Base-by-base conservation (phyloP, 2,888 invertebrate genomes). In the Cerastis rubricosa region DNA sequence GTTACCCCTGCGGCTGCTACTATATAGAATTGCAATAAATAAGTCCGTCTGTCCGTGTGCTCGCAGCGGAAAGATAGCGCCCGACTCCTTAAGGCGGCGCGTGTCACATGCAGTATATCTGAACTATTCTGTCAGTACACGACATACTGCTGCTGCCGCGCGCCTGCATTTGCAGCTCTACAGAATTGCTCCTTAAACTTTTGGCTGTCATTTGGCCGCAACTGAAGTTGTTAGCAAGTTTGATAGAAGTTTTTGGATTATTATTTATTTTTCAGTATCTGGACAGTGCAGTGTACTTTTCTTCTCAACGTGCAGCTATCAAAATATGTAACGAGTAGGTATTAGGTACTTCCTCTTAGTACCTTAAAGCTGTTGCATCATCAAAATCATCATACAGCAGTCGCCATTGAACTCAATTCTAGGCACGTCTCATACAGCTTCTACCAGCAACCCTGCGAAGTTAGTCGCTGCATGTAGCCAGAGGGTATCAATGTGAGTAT, bases 1-100 rank as follows among this genome's bases (percentile, higher is more conserved):
- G 35, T 63, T 29, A 43, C 40, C 47, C 54, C 72, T 72, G 61
- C 45, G 70, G 71, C 71, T 73, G 83, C 65, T 67, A n/a, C 68
- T 83, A 40, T 40, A 40, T 40, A 65, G 66, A 77, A 80, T 80
- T 74, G 84, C 87, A 86, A 89, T 89, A 89, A 89, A 89, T 88
- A 88, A 85, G 87, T 75, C 75, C 69, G 81, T 83, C 71, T 84
- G 85, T 81, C 81, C 69, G 71, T n/a, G 45, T 75, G 75, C 73
- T 75, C n/a, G 45, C 45, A 19, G 45, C 45, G 76, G 45, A 25
- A 45, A 57, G 73, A 73, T 25, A 45, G 54, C 25, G 76, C 57
- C 45, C 76, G 70, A 29, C 69, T 86, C 87, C 84, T 88, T 81
- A 78, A 87, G 89, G 81, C 86, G 61, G 54, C 74, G 54, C 72